phyloP scores from a whole-genome alignment of 1,140 invertebrate genomes.

The Chironomus striatipennis region DNA sequence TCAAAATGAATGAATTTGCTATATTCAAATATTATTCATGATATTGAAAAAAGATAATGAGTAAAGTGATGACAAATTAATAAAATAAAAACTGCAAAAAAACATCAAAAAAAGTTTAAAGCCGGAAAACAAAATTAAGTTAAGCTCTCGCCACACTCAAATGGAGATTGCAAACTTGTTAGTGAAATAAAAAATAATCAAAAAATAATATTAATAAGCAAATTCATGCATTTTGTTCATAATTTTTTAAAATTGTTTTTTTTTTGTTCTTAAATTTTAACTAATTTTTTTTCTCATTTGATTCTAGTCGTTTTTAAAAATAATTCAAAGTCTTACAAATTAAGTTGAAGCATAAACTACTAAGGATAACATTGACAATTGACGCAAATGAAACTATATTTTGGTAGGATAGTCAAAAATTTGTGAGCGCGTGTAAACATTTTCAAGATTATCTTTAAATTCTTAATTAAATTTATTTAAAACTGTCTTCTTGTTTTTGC shows the following conservation, averaged over 20 bases:
- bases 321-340: constrained; percentile 24
- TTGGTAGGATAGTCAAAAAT: no score
- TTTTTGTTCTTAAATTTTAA: constrained; percentile 21
- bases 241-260: constrained; percentile 16
- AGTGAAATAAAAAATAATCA: neutral
- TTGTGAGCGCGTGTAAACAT: no score
- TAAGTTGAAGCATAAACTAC: neutral
- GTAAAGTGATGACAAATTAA: neutral
- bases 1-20: constrained; percentile 17
- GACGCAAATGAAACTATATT: neutral
- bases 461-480: no score
- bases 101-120: neutral
- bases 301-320: constrained; percentile 27
- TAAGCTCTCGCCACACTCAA: neutral
- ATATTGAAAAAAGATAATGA: neutral
- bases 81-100: neutral
- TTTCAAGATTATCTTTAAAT: no score
- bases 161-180: neutral
- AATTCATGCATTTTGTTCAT: constrained; percentile 27
- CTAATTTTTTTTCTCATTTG: constrained; percentile 27
- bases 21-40: constrained; percentile 5
- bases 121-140: neutral
- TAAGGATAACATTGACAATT: neutral
- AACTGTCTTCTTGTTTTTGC: no score
- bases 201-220: neutral